These are phyloP conservation scores for Platycheirus rosarum DNA, from an alignment of 2,888 invertebrate species.

Conservation along the genomic window DNA sequence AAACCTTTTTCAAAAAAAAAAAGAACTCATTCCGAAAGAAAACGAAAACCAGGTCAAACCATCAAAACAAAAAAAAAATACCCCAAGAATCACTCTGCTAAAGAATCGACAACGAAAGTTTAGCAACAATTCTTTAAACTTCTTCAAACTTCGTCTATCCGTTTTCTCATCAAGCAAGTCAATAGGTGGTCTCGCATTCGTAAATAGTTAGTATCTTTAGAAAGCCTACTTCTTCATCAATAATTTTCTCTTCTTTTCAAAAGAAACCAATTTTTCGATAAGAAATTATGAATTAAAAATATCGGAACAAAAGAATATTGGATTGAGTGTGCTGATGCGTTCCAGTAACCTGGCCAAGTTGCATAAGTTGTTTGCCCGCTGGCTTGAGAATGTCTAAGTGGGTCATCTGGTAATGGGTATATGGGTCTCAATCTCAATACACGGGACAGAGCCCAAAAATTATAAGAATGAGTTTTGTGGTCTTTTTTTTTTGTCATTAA, in stretches of 20 bases:
- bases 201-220: not conserved
- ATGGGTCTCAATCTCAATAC: too few relatives aligned
- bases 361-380: constrained; percentile 13
- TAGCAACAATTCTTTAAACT: constrained; percentile 1
- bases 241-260: constrained; percentile 3
- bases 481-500: not conserved
- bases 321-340: constrained; percentile 16
- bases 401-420: not conserved
- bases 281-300: not conserved
- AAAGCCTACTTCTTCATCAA: not conserved
- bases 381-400: constrained; percentile 12
- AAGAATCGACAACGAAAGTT: constrained; percentile 22
- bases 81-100: not conserved
- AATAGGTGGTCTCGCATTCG: not conserved
- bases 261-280: constrained; percentile 16
- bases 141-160: constrained; percentile 2
- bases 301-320: not conserved
- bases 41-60: constrained; percentile 65
- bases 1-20: constrained; percentile 3
- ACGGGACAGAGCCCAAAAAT: constrained; percentile 21
- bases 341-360: constrained; percentile 23
- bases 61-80: not conserved
- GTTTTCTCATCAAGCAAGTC: not conserved
- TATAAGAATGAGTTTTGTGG: not conserved
- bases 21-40: constrained; percentile 41